Base-by-base conservation (phyloP, 1,140 invertebrate genomes). In the Geopemphigus sp. region DNA sequence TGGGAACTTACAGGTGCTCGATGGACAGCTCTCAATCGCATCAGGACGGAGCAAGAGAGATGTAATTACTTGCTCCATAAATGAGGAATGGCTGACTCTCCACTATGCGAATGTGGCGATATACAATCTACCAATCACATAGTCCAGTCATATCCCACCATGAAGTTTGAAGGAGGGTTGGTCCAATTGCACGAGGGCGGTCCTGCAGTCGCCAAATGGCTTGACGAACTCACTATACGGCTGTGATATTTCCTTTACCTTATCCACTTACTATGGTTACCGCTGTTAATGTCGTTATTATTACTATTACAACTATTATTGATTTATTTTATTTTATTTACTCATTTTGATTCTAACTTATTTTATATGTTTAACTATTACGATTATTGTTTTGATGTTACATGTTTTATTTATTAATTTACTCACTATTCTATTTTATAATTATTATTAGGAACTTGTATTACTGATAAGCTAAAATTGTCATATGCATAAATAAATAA, bases 21-120 rank as follows among this genome's bases (percentile, higher is more conserved):
- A 73, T 81, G 80, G 68, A 72, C 70, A 22, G 50, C 66, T 53
- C 66, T 70, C 8, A 70, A 70, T 45, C 45, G 47, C 22, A 70
- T 70, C 39, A 70, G 24, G 15, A 3, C 4, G n/a, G 47, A 29
- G 24, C 56, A 59, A 17, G 54, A 32, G 47, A 73, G 22, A n/a
- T n/a, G n/a, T n/a, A 70, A 32, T 22, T 81, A 57, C 54, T 73
- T 72, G 59, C 47, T 81, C 29, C 80, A 81, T 70, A 70, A 70
- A 54, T 73, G 70, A 53, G 53, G 53, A 54, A 73, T 73, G 70
- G 1, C n/a, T 15, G 29, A 73, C 24, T 73, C 26, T 54, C 17
- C 1, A 54, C 50, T 73, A 73, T 73, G 53, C 50, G 50, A 68
- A 57, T 68, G 80, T 11, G 68, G 64, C 14, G 39, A 78, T 11